A percentile compares a stretch with the other conserved stretches of the same genome.
phyloP scores from a whole-genome alignment of 2,113 vertebrate species.

The Bubo bubo region DNA sequence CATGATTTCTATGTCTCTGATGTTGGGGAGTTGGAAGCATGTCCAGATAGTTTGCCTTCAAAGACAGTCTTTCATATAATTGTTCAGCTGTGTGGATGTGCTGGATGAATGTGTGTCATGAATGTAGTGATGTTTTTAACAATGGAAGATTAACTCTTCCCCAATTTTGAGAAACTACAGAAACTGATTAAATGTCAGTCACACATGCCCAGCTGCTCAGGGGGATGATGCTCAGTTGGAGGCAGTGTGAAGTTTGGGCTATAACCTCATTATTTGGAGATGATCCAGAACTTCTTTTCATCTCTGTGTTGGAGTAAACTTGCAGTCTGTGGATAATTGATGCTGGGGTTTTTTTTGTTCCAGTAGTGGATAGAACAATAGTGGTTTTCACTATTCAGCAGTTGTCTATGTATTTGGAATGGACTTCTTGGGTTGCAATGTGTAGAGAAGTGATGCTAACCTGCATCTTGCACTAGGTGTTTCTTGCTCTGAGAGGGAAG shows the following conservation, averaged over 20 bases:
- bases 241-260: background rate
- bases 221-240: background rate
- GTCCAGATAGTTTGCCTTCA: background rate
- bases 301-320: background rate
- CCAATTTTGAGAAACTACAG: background rate
- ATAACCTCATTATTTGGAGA: background rate
- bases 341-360: background rate
- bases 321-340: background rate
- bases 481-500: background rate
- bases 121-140: background rate
- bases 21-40: background rate
- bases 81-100: background rate
- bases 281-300: background rate
- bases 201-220: background rate
- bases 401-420: background rate
- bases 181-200: background rate
- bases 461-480: background rate
- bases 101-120: background rate
- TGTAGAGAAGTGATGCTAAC: background rate
- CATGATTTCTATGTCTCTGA: background rate
- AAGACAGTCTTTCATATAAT: conserved; percentile 7
- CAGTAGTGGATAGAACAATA: background rate
- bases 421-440: background rate
- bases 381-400: background rate
- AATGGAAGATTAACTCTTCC: background rate